phyloP scores from a whole-genome alignment of 2,113 vertebrate genomes.

The Trichechus manatus region DNA sequence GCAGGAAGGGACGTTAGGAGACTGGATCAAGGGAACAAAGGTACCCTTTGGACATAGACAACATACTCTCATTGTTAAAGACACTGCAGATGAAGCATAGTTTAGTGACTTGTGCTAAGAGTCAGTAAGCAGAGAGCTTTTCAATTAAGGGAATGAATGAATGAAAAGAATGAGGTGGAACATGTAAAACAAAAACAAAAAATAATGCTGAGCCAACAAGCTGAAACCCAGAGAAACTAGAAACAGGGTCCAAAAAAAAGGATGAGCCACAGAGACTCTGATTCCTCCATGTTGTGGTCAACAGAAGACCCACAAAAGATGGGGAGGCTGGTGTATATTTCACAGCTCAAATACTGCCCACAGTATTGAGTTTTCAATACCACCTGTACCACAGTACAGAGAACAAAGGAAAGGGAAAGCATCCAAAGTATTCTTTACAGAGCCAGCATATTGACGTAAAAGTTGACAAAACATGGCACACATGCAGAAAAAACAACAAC shows the following conservation, averaged over 20 bases:
- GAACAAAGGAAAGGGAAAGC: background rate
- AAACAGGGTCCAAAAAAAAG: background rate
- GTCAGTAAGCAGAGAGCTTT: background rate
- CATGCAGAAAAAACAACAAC: background rate
- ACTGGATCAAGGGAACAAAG: background rate
- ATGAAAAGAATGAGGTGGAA: background rate
- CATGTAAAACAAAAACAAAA: background rate
- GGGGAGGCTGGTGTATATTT: background rate
- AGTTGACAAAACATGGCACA: background rate
- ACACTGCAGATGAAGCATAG: background rate
- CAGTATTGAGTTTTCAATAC: background rate
- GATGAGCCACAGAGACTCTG: background rate
- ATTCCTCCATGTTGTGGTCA: background rate
- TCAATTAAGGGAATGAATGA: background rate
- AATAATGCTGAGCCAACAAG: background rate
- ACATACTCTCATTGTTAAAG: background rate
- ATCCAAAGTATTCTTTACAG: background rate
- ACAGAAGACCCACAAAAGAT: background rate
- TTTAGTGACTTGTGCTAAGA: background rate
- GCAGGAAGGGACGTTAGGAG: background rate
- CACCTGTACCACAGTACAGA: background rate
- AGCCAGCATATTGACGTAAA: background rate
- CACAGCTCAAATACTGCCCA: background rate
- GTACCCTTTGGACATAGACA: background rate
- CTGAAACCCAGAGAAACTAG: background rate